Evolutionary conservation across 2,797 vertebrate species (phyloP).

Genomic region (Bradypodion ventrale): DNA sequence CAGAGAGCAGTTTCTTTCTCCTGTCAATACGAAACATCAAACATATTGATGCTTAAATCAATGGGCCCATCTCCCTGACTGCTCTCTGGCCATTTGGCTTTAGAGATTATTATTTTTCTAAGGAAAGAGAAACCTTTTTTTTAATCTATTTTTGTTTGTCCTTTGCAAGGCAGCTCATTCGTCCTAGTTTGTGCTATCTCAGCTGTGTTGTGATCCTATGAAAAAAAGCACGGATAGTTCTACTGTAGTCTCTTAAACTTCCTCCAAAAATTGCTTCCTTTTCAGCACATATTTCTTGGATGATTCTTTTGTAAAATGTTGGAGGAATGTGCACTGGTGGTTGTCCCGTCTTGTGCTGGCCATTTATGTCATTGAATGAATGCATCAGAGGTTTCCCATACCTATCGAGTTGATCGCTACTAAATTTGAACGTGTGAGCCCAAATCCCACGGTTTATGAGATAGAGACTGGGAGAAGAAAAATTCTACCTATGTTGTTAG

Average conservation of each 20-base stretch:
- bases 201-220: background rate
- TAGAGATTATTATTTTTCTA: background rate
- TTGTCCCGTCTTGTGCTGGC: no score
- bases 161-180: background rate
- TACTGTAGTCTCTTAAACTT: no score
- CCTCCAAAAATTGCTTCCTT: background rate
- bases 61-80: background rate
- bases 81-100: background rate
- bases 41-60: slow-evolving; percentile 16
- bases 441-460: no score
- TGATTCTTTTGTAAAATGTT: background rate
- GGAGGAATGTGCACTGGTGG: background rate
- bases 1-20: background rate
- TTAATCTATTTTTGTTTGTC: background rate
- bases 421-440: no score
- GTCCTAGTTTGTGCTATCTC: no score
- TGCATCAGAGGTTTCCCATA: no score
- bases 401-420: background rate
- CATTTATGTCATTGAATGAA: no score
- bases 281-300: background rate
- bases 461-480: no score
- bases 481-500: no score
- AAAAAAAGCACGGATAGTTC: background rate
- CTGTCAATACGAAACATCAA: background rate
- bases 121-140: background rate